These are phyloP conservation scores for Sardina pilchardus DNA, from an alignment of 2,113 vertebrate species.

Conservation along the genomic window DNA sequence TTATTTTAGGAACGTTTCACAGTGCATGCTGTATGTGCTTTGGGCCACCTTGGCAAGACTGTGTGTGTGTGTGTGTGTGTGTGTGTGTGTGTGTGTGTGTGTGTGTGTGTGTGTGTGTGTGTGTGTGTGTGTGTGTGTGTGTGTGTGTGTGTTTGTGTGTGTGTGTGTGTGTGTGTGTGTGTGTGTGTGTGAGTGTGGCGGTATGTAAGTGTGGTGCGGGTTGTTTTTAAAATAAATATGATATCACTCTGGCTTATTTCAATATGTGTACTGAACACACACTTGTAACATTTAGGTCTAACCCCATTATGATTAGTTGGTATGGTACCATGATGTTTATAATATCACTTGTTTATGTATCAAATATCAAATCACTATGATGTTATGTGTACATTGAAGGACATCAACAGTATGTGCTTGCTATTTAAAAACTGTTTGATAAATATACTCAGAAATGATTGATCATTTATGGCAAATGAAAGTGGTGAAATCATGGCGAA, in stretches of 20 bases:
- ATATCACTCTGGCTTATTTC: not conserved
- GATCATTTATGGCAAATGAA: not conserved
- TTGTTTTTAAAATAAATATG: conserved; percentile 16
- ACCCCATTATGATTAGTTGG: not conserved
- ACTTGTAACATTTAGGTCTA: not conserved
- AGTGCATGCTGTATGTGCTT: not conserved
- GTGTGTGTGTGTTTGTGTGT: conserved; percentile 6
- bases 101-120: not conserved
- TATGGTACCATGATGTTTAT: not conserved
- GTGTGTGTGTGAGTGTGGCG: not conserved
- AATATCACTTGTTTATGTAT: not conserved
- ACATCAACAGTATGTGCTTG: not conserved
- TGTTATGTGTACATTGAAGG: not conserved
- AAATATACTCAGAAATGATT: too few relatives aligned
- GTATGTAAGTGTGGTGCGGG: not conserved
- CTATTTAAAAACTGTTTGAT: not conserved
- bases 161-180: conserved; percentile 2
- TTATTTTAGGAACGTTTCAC: not conserved
- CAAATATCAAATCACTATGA: not conserved
- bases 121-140: conserved; percentile 5
- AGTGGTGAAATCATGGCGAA: not conserved
- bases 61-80: not conserved
- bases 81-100: not conserved
- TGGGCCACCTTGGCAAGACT: not conserved
- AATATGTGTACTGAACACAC: not conserved